Evolutionary conservation across 2,888 invertebrate species (phyloP), one percentile per base, ranked within the genome.

Genomic region (Tenodera sinensis): DNA sequence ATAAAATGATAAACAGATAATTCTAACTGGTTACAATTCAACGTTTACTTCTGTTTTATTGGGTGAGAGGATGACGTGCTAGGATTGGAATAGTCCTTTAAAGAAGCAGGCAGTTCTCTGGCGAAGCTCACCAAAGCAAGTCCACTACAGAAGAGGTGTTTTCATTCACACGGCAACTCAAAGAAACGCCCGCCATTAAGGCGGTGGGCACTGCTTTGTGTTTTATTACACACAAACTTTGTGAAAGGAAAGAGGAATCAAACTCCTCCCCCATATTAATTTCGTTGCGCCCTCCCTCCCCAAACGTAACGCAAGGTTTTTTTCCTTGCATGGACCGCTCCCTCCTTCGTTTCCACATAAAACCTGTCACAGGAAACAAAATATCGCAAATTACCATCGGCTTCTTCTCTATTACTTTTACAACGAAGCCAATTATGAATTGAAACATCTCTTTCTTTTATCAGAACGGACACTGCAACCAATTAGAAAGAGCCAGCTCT

Each of bases 341-440:
- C 54, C 54, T 71, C 25, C 54, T 71, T 71, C 54, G 20, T 71
- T 71, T 25, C 54, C 81, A 81, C 81, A 87, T 87, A 87, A 87
- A 87, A 87, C 34, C 82, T 87, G 87, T 83, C 87, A 87, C 83
- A n/a, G 30, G 25, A 86, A 87, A 71, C 54, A 71, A 27, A 87
- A 34, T 87, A 83, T 87, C 82, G 71, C 87, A 87, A 87, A 87
- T 87, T 87, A 34, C 81, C 27, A 34, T n/a, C n/a, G 30, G 27
- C 54, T 86, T 71, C 71, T 28, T 86, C 54, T 71, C 54, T 71
- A 71, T 71, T 71, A 71, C 54, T 71, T 71, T 71, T 71, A 71
- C 54, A 71, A 71, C 54, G 54, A 20, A 71, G 54, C 54, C 54
- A 83, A 83, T 82, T 87, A 87, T 82, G 87, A 87, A 83, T 87